Conservation (phyloP, 2,113 vertebrate species). For the Oncorhynchus kisutch region DNA sequence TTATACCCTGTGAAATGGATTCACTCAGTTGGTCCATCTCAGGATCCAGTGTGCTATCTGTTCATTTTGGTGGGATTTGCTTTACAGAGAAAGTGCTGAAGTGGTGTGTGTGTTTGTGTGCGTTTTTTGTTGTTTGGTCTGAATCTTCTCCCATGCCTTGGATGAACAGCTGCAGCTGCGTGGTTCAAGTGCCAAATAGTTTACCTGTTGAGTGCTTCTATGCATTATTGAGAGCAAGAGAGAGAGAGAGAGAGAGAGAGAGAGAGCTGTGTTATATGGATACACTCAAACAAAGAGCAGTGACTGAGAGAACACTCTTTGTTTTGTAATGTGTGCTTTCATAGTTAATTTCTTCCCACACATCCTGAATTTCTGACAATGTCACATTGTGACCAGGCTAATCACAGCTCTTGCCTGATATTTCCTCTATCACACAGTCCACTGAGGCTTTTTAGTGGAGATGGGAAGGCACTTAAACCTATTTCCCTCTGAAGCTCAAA, state of each 20-base stretch:
- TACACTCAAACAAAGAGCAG: constrained; percentile 14
- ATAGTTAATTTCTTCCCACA: too few species aligned
- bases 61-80: neutral
- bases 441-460: constrained; percentile 7
- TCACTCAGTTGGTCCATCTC: constrained; percentile 23
- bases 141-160: constrained; percentile 5
- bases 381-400: too few species aligned
- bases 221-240: neutral
- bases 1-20: constrained; percentile 23
- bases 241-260: neutral
- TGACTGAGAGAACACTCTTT: constrained; percentile 16
- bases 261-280: neutral
- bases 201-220: neutral
- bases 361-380: too few species aligned
- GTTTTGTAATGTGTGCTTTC: constrained; percentile 24
- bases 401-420: too few species aligned
- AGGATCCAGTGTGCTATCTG: neutral
- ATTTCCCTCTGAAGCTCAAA: constrained; percentile 17
- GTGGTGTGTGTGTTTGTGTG: neutral
- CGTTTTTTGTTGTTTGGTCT: neutral
- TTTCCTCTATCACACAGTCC: too few species aligned
- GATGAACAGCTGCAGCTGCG: constrained; percentile 1
- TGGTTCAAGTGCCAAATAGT: constrained; percentile 4
- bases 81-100: too few species aligned
- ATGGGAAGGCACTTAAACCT: constrained; percentile 20